Evolutionary conservation across 2,797 vertebrate species (phyloP), one percentile per base, ranked within the genome.

Genomic region (Pipistrellus pygmaeus): DNA sequence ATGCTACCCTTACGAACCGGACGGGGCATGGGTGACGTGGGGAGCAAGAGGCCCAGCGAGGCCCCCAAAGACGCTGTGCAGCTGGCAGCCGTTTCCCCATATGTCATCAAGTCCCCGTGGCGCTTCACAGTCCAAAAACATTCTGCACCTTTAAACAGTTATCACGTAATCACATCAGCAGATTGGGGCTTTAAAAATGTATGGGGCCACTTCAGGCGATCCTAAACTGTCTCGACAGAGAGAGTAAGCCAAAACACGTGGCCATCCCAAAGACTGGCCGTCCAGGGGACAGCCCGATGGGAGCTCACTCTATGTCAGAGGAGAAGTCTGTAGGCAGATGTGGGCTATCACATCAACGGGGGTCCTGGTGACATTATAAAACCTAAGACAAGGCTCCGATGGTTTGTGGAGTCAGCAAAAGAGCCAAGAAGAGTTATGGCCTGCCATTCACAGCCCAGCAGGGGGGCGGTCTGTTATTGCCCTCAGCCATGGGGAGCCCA

Each of bases 61-160:
- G 35, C 17, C 64, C 75, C 60, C 32, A 6, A 20, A 68, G 83
- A 44, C 0, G 0, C 23, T 0, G 1, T 1, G 15, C 27, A 44
- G 30, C 41, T 20, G 30, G 14, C 35, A 69, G 35, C 6, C 14
- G 1, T 51, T 91, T 88, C 38, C 73, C 69, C 64, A 2, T 25
- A n/a, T 25, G 35, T 75, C 41, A 1, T 1, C 30, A 8, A 20
- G 51, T 32, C 27, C 48, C 10, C 0, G 38, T 25, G 44, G 44
- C 53, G 77, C 55, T 83, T 80, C 8, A 0, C 3, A 21, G 60
- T 64, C 46, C 80, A 92, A 90, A 95, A 75, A 30, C 10, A 69
- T 44, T 57, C 46, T 38, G 13, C 62, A 62, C 13, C 12, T 81
- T 89, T 95, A 91, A 84, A 96, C 30, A 97, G 72, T 69, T 77